Conservation (phyloP, 2,888 invertebrate genomes). For the Drosophila picticornis region DNA sequence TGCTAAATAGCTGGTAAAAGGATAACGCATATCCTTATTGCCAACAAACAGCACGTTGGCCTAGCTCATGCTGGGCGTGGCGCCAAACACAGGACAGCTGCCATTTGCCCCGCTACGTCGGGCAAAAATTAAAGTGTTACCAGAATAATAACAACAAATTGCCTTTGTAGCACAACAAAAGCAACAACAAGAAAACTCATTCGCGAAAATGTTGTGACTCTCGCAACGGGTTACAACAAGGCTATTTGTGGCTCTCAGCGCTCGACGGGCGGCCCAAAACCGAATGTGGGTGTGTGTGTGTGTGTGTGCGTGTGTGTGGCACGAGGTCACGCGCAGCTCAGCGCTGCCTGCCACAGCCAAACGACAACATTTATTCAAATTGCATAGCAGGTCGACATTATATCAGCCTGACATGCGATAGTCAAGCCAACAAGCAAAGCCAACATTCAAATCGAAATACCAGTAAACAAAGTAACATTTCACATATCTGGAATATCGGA, state of each 20-base stretch:
- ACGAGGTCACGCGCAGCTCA: conserved; percentile 54
- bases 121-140: conserved; percentile 77
- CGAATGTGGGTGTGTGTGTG: conserved; percentile 10
- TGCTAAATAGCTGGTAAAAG: conserved; percentile 82
- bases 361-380: conserved; percentile 77
- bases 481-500: conserved; percentile 21
- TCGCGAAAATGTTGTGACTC: conserved; percentile 64
- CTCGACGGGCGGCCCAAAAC: conserved; percentile 51
- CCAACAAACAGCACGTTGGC: conserved; percentile 54
- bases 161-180: conserved; percentile 37
- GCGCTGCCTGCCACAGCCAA: conserved; percentile 49
- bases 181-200: conserved; percentile 30
- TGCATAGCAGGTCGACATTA: conserved; percentile 62
- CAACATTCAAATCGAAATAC: conserved; percentile 24
- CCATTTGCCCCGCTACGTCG: conserved; percentile 23
- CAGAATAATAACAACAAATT: conserved; percentile 80
- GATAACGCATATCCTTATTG: conserved; percentile 78
- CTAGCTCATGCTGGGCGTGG: conserved; percentile 54
- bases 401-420: conserved; percentile 68
- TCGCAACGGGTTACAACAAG: conserved; percentile 69
- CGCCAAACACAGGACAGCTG: conserved; percentile 24
- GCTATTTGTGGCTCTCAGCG: conserved; percentile 46
- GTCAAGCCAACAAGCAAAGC: conserved; percentile 12
- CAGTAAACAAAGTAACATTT: conserved; percentile 8
- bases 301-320: conserved; percentile 37